Percentiles rank a stretch among this genome's conserved stretches.
Evolutionary conservation across 2,888 invertebrate species (phyloP).

Genomic region (Brachyptera risi): DNA sequence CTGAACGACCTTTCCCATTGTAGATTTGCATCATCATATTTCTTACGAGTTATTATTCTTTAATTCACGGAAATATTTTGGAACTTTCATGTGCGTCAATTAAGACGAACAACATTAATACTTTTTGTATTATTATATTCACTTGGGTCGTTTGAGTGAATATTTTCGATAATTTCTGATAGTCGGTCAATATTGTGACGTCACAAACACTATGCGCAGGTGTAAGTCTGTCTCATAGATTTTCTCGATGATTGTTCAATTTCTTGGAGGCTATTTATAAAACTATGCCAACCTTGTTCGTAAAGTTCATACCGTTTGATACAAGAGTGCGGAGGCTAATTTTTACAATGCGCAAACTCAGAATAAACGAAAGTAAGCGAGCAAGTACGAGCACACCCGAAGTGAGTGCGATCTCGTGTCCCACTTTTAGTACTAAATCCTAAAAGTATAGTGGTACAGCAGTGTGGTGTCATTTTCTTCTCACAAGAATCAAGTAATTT

Average conservation of each 20-base stretch:
- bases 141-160: no score
- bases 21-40: no score
- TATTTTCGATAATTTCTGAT: constrained; percentile 18
- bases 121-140: no score
- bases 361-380: not conserved
- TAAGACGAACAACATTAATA: no score
- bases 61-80: no score
- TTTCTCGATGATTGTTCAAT: constrained; percentile 29
- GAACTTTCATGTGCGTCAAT: no score
- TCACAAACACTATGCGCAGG: constrained; percentile 33
- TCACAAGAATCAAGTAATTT: constrained; percentile 17
- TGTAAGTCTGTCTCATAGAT: constrained; percentile 32
- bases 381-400: not conserved
- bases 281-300: not conserved
- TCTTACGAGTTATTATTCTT: no score
- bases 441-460: not conserved
- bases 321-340: not conserved
- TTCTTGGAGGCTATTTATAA: not conserved
- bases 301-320: not conserved
- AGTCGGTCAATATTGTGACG: constrained; percentile 34
- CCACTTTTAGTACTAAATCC: not conserved
- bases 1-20: no score
- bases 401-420: constrained; percentile 1
- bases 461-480: constrained; percentile 10
- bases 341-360: constrained; percentile 1